Conservation (phyloP, 2,797 vertebrate genomes). For the Tenualosa ilisha region DNA sequence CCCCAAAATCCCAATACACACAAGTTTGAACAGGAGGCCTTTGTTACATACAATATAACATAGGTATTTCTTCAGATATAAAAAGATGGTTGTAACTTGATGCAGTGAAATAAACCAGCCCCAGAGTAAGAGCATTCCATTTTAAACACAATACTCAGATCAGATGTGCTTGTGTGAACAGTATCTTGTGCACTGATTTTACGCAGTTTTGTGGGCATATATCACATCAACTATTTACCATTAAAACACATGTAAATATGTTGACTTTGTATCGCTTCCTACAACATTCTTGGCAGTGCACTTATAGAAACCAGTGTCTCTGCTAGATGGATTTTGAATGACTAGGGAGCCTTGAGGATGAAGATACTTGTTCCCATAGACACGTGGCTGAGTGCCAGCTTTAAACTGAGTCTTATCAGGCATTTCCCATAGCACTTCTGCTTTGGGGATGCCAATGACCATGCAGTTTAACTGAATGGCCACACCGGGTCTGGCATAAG, state of each 20-base stretch:
- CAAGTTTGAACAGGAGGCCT: not conserved
- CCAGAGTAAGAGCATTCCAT: conserved; percentile 26
- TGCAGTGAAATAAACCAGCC: conserved; percentile 46
- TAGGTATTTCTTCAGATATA: not conserved
- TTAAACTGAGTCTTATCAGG: conserved; percentile 83
- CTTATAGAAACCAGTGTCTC: conserved; percentile 88
- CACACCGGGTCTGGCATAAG: conserved; percentile 82
- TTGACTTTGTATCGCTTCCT: conserved; percentile 87
- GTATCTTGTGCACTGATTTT: conserved; percentile 58
- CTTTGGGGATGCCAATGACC: conserved; percentile 86
- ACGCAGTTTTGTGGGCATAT: conserved; percentile 73
- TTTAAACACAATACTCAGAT: conserved; percentile 29
- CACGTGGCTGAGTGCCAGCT: conserved; percentile 77
- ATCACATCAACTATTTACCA: conserved; percentile 25
- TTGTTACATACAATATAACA: conserved; percentile 4
- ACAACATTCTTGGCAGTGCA: conserved; percentile 90
- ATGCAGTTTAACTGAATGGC: conserved; percentile 84
- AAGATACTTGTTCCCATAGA: conserved; percentile 87
- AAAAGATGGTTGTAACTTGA: not conserved
- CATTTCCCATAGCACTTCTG: conserved; percentile 88
- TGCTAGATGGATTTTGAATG: conserved; percentile 82
- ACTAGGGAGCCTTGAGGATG: conserved; percentile 88
- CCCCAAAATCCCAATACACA: not conserved
- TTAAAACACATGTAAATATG: conserved; percentile 91
- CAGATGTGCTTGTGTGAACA: conserved; percentile 59